Conservation (phyloP, 2,113 vertebrate species). For the Colistium nudipinnis region DNA sequence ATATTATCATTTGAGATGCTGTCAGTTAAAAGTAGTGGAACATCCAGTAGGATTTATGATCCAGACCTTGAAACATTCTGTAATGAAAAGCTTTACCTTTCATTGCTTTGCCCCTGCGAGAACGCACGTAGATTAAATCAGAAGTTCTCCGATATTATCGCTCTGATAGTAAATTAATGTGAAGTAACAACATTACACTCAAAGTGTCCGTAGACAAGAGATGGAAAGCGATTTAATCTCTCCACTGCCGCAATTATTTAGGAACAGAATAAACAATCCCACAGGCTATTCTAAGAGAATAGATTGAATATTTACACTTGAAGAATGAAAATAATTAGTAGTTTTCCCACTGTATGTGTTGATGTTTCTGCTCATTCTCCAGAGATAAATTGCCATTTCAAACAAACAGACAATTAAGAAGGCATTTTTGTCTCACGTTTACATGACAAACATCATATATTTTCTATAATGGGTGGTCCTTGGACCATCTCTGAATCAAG, state of each 20-base stretch:
- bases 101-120: neutral
- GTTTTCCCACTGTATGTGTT: neutral
- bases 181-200: conserved; percentile 32
- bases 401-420: neutral
- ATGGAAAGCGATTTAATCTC: conserved; percentile 31
- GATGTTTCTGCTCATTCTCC: neutral
- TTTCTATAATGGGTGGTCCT: neutral
- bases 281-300: neutral
- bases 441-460: neutral
- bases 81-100: neutral
- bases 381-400: conserved; percentile 23
- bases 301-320: conserved; percentile 1
- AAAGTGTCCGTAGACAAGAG: conserved; percentile 17
- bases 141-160: conserved; percentile 20
- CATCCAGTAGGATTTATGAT: neutral
- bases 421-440: neutral
- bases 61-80: neutral
- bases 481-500: neutral
- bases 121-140: conserved; percentile 15
- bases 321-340: conserved; percentile 2
- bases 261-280: conserved; percentile 19
- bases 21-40: neutral
- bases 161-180: conserved; percentile 28
- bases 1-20: conserved; percentile 8
- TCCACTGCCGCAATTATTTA: neutral